These are phyloP conservation scores for Pluvialis apricaria DNA, from an alignment of 2,113 vertebrate genomes.

Conservation along the genomic window DNA sequence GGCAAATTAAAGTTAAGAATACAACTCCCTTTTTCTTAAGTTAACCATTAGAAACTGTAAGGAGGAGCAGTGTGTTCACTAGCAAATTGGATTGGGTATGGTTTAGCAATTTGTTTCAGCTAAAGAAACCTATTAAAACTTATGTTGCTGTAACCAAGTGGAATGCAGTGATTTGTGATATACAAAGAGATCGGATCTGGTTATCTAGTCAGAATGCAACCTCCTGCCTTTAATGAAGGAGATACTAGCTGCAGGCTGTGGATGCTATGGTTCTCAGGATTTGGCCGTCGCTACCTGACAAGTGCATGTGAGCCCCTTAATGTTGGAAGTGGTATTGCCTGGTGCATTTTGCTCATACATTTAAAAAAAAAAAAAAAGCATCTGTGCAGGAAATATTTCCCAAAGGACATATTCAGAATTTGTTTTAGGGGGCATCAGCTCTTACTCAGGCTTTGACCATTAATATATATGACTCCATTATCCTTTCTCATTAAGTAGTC, in stretches of 20 bases:
- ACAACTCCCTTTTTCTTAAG: not conserved
- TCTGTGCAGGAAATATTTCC: not conserved
- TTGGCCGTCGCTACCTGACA: not conserved
- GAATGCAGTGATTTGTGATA: constrained; percentile 2
- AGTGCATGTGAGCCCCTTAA: not conserved
- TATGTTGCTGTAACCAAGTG: not conserved
- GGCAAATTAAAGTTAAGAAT: not conserved
- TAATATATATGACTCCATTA: constrained; percentile 28
- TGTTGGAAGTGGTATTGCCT: not conserved
- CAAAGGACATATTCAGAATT: not conserved
- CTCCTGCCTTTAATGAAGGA: not conserved
- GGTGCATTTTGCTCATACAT: not conserved
- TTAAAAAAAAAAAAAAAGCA: not conserved
- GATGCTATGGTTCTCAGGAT: not conserved
- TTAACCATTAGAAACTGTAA: not conserved
- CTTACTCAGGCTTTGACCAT: constrained; percentile 6
- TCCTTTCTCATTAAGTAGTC: not conserved
- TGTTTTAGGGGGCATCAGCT: not conserved
- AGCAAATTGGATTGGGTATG: not conserved
- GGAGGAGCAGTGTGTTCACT: not conserved
- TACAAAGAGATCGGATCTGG: not conserved
- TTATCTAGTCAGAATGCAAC: not conserved
- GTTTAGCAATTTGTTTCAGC: constrained; percentile 1
- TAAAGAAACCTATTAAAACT: not conserved
- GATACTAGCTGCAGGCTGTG: not conserved